Base-by-base conservation (phyloP, 2,113 vertebrate genomes). In the Oncorhynchus keta region DNA sequence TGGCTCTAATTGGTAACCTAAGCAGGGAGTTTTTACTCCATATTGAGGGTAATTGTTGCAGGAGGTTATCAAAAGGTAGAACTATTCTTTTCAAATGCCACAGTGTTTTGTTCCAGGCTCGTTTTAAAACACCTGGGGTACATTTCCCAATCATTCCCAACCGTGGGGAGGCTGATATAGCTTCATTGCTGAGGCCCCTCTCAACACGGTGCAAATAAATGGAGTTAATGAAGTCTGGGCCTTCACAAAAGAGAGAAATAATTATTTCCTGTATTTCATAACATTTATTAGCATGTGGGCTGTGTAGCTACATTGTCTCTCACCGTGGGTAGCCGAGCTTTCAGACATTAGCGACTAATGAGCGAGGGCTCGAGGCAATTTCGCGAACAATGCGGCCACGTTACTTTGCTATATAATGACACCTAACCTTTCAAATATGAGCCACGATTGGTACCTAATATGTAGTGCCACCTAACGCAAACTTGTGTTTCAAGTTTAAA, bases 1-100 rank as follows among this genome's bases (percentile, higher is more conserved):
- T 78, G n/a, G 49, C 79, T 76, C 68, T 87, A 87, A 90, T 87
- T 87, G 82, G 79, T 78, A 76, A 79, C 82, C 84, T 64, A 66
- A 65, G 74, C 78, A 11, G 77, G 79, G 70, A 81, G 82, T 78
- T 80, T 76, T 84, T 73, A 68, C 70, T 80, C 57, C 76, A 78
- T 78, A 83, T 80, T 76, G 81, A 80, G 71, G 83, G 83, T 76
- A 87, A 85, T 86, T 86, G 83, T 49, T 76, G 78, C 83, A 76
- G 28, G 68, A 26, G 45, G 68, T 39, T 20, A 67, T 67, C 65
- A 67, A 67, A 67, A 67, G 16, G 22, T 4, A 45, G 26, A 28
- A 71, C 22, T 13, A n/a, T 70, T 69, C 35, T 78, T 76, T 79
- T 78, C 30, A 80, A 77, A 81, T 74, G 57, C 11, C 30, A 9